Evolutionary conservation across 2,797 vertebrate species (phyloP).

Genomic region (Pelodytes ibericus): DNA sequence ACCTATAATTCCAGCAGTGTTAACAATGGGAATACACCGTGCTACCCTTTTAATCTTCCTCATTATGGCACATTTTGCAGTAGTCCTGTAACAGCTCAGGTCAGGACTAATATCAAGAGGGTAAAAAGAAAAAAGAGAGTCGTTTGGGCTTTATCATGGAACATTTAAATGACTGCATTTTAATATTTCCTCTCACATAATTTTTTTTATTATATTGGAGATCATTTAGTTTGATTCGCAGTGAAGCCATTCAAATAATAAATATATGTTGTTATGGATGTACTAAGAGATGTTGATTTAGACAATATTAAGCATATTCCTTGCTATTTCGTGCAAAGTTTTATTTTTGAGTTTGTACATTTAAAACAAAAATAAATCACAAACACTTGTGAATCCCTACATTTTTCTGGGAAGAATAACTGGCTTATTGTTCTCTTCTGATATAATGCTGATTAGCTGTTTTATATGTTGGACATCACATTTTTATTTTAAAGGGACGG

Average conservation of each 20-base stretch:
- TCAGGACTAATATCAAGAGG: constrained; percentile 41
- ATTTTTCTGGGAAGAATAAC: too few relatives aligned
- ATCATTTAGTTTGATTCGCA: not conserved
- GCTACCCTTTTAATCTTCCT: constrained; percentile 56
- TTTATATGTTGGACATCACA: too few relatives aligned
- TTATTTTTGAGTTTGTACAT: too few relatives aligned
- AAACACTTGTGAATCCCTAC: too few relatives aligned
- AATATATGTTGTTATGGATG: not conserved
- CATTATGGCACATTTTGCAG: constrained; percentile 54
- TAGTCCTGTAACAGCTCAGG: constrained; percentile 52
- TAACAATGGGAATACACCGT: constrained; percentile 61
- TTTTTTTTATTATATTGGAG: not conserved
- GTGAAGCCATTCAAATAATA: not conserved
- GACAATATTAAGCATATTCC: too few relatives aligned
- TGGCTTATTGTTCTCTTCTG: too few relatives aligned
- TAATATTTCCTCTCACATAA: constrained; percentile 10
- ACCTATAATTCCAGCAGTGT: constrained; percentile 57
- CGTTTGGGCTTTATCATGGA: constrained; percentile 53
- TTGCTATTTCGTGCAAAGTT: too few relatives aligned
- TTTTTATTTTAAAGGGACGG: too few relatives aligned
- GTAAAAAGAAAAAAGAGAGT: constrained; percentile 44
- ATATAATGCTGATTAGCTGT: too few relatives aligned
- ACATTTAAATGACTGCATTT: constrained; percentile 37
- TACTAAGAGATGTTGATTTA: not conserved
- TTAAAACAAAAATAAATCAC: too few relatives aligned